These are phyloP conservation scores for Craniophora ligustri DNA, from an alignment of 2,888 invertebrate genomes.

Conservation along the genomic window DNA sequence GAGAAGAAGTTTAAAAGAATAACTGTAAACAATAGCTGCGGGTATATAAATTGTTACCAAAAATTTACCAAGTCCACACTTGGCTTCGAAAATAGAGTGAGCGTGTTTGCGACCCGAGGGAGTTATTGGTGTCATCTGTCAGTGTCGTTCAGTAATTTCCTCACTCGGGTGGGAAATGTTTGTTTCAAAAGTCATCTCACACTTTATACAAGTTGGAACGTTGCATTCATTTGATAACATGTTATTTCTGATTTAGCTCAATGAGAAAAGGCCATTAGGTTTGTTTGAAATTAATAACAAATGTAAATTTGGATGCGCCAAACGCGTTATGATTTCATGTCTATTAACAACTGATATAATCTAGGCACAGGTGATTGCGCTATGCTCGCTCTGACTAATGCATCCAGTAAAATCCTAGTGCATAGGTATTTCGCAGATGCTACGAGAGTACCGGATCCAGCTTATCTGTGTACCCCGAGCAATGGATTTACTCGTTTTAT, in stretches of 20 bases:
- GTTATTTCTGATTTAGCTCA: conserved; percentile 50
- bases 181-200: conserved; percentile 79
- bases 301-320: conserved; percentile 19
- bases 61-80: conserved; percentile 63
- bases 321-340: conserved; percentile 21
- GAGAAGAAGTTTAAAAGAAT: conserved; percentile 20
- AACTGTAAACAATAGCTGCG: conserved; percentile 37
- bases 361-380: conserved; percentile 53
- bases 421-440: conserved; percentile 32
- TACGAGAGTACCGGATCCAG: conserved; percentile 9
- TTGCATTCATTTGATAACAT: conserved; percentile 42
- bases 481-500: conserved; percentile 37
- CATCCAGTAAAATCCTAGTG: conserved; percentile 25
- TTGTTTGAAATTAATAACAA: not conserved
- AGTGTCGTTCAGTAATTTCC: conserved; percentile 83
- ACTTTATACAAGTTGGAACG: conserved; percentile 67
- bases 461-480: conserved; percentile 13
- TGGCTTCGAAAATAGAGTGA: conserved; percentile 67
- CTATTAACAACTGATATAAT: conserved; percentile 44
- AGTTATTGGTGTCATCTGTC: conserved; percentile 84
- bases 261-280: conserved; percentile 8
- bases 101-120: conserved; percentile 70
- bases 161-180: conserved; percentile 74
- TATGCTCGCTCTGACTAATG: conserved; percentile 26
- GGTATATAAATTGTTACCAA: conserved; percentile 59